Evolutionary conservation across 1,140 invertebrate genomes (phyloP).

Genomic region (Leptinotarsa defecta): DNA sequence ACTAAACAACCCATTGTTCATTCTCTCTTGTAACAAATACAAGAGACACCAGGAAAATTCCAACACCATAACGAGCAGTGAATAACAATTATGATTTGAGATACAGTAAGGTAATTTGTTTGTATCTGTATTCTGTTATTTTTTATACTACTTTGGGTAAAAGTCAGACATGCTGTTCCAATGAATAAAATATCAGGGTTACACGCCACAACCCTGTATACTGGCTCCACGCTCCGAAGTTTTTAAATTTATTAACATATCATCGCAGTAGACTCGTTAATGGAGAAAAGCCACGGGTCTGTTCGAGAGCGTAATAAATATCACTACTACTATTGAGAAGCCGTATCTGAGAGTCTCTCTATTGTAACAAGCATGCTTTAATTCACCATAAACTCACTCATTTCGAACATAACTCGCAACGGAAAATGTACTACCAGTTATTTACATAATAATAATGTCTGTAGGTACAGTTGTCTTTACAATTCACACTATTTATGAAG

Average conservation of each 20-base stretch:
- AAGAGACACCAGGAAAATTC: too few species aligned
- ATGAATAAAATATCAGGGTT: too few species aligned
- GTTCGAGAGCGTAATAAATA: not conserved
- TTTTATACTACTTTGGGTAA: too few species aligned
- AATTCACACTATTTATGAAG: not conserved
- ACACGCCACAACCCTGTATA: not conserved
- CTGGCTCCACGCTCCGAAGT: not conserved
- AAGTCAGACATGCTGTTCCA: too few species aligned
- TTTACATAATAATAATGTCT: slow-evolving; percentile 7
- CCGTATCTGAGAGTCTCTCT: not conserved
- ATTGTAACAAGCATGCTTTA: slow-evolving; percentile 6
- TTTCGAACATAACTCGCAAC: not conserved
- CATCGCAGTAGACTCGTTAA: not conserved
- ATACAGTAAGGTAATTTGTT: too few species aligned
- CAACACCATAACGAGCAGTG: too few species aligned
- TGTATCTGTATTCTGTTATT: too few species aligned
- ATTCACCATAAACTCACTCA: not conserved
- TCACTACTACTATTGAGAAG: slow-evolving; percentile 2
- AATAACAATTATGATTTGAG: too few species aligned
- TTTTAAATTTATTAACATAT: slow-evolving; percentile 7
- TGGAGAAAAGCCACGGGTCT: not conserved
- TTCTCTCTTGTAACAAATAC: too few species aligned
- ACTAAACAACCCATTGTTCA: too few species aligned
- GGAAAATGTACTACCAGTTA: slow-evolving; percentile 3
- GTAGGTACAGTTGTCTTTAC: slow-evolving; percentile 5